phyloP scores from a whole-genome alignment of 2,888 invertebrate genomes.

The Tillus elongatus region DNA sequence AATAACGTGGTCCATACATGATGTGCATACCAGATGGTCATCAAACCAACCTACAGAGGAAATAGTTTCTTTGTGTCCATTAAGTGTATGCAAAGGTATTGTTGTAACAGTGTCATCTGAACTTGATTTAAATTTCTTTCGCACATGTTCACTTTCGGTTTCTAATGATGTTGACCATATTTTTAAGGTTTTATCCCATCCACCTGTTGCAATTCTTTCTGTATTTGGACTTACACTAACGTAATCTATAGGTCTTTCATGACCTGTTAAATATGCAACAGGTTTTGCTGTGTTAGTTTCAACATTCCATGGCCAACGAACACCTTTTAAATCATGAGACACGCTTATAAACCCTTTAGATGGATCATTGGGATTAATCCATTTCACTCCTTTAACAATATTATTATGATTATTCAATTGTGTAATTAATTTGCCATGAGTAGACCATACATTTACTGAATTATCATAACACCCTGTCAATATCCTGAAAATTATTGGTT shows the following conservation, averaged over 20 bases:
- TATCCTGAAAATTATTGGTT: conserved; percentile 57
- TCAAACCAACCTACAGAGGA: conserved; percentile 80
- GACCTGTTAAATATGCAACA: conserved; percentile 76
- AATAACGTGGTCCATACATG: conserved; percentile 93
- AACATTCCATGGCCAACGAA: conserved; percentile 83
- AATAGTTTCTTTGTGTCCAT: conserved; percentile 88
- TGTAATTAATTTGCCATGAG: conserved; percentile 72
- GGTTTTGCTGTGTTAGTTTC: conserved; percentile 66
- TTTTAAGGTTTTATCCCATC: conserved; percentile 88
- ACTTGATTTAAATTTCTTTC: conserved; percentile 30
- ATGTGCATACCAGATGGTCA: conserved; percentile 65
- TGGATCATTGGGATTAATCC: conserved; percentile 64
- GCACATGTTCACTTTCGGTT: conserved; percentile 34
- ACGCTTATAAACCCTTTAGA: conserved; percentile 50
- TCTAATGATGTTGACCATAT: conserved; percentile 68
- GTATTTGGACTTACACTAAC: conserved; percentile 65
- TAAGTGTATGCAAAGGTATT: conserved; percentile 77
- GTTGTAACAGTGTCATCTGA: conserved; percentile 33
- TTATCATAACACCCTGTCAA: conserved; percentile 90
- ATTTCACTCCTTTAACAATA: conserved; percentile 79
- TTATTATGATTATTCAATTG: conserved; percentile 81
- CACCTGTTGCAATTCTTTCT: conserved; percentile 67
- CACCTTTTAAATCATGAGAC: conserved; percentile 86
- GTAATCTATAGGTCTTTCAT: conserved; percentile 86
- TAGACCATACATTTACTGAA: conserved; percentile 82